These are phyloP conservation scores for Ciconia boyciana DNA, from an alignment of 2,113 vertebrate genomes.

Conservation along the genomic window DNA sequence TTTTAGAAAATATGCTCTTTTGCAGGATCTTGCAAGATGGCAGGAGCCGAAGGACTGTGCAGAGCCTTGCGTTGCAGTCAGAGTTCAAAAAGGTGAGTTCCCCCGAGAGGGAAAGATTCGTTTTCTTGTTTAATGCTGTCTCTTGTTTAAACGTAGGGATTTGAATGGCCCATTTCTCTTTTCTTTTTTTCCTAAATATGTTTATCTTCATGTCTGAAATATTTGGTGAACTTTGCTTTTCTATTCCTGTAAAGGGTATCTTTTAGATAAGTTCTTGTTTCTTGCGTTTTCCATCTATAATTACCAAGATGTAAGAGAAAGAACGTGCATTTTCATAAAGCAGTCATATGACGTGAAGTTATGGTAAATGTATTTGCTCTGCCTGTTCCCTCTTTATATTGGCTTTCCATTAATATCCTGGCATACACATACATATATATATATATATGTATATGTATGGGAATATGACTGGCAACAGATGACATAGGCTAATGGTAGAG, in stretches of 20 bases:
- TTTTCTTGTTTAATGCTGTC: neutral
- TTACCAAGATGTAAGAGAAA: neutral
- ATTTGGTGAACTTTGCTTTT: neutral
- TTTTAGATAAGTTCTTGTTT: neutral
- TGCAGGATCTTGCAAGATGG: neutral
- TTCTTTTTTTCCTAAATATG: neutral
- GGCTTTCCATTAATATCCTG: conserved; percentile 13
- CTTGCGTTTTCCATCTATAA: neutral
- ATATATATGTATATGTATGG: neutral
- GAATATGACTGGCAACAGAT: neutral
- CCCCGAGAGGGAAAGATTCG: neutral
- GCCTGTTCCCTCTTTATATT: neutral
- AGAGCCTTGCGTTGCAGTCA: neutral
- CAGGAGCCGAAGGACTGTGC: neutral
- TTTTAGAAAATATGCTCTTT: neutral
- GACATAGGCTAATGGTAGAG: neutral
- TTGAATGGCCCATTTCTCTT: neutral
- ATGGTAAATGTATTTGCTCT: neutral
- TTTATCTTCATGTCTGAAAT: neutral
- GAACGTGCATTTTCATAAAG: neutral
- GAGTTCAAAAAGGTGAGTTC: conserved; percentile 38
- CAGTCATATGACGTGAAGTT: neutral
- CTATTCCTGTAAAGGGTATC: neutral
- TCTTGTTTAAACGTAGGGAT: conserved; percentile 29
- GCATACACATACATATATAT: neutral